A percentile compares a stretch with the other conserved stretches of the same genome.
phyloP scores from a whole-genome alignment of 2,888 invertebrate genomes.

The Zaprionus lineosus region DNA sequence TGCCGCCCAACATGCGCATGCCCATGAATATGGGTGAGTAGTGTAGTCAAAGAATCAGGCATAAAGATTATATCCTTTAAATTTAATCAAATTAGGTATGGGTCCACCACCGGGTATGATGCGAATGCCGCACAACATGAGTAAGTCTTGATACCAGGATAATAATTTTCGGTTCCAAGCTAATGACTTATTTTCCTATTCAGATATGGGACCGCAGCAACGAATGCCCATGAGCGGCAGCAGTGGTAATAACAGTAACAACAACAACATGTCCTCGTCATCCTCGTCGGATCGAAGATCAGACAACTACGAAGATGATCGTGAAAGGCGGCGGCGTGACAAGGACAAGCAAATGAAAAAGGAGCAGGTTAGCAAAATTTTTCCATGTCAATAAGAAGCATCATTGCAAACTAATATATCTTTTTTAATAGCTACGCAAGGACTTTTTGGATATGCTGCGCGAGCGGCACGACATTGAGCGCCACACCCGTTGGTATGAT shows the following conservation, averaged over 20 bases:
- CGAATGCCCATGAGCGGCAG: slow-evolving; percentile 55
- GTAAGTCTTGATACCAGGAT: no score
- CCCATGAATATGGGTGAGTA: slow-evolving; percentile 68
- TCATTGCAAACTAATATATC: not conserved
- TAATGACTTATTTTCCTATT: no score
- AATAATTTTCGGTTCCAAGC: no score
- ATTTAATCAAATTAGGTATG: slow-evolving; percentile 53
- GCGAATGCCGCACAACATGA: slow-evolving; percentile 56
- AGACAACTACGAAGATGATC: slow-evolving; percentile 59
- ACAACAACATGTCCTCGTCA: slow-evolving; percentile 37
- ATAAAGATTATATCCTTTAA: no score
- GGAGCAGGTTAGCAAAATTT: slow-evolving; percentile 67
- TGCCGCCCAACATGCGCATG: slow-evolving; percentile 74
- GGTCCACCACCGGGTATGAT: slow-evolving; percentile 77
- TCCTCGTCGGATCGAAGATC: slow-evolving; percentile 48
- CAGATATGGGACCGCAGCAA: slow-evolving; percentile 77
- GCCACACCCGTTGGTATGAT: slow-evolving; percentile 96
- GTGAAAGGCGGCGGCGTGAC: slow-evolving; percentile 79
- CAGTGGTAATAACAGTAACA: slow-evolving; percentile 30
- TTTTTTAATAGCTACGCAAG: slow-evolving; percentile 87
- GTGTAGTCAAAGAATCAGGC: not conserved
- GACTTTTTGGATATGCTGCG: slow-evolving; percentile 96
- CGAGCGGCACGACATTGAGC: slow-evolving; percentile 93
- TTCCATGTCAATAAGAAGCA: slow-evolving; percentile 32
- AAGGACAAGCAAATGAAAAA: slow-evolving; percentile 84